Evolutionary conservation across 1,140 invertebrate genomes (phyloP), one percentile per base, ranked within the genome.

Genomic region (Dinothrombium tinctorium): DNA sequence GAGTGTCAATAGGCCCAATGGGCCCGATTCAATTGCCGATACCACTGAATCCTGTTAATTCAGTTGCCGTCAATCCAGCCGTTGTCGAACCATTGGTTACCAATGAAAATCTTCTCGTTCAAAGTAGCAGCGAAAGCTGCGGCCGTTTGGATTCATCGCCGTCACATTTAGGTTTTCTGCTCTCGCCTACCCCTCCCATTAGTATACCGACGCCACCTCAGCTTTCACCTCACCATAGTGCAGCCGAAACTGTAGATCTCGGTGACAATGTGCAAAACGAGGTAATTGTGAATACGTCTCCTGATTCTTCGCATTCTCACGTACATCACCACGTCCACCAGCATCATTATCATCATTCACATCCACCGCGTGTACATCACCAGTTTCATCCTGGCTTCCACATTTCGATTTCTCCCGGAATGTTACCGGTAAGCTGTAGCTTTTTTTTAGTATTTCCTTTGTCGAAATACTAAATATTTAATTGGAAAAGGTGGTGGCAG

Each of bases 281-380:
- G 19, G 43, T 25, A 29, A 35, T 25, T 17, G 22, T 35, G 9
- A 17, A 41, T 21, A 33, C 32, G 24, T 20, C 5, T 23, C 15
- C 24, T 14, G 41, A 46, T 22, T 22, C 19, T 21, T 9, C 49
- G 28, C 64, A 66, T 52, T 65, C 64, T 49, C 67, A 67, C 44
- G 61, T 72, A 2, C 69, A 72, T 55, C 69, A 72, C 57, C 70
- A 72, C 47, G 64, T 71, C 56, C 66, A 68, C 49, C 69, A 73
- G 56, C 66, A 68, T 49, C 69, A 73, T 53, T 69, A 69, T 53
- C 66, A 69, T 52, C 56, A 58, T 29, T 56, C 58, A 47, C 48
- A 54, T 45, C 54, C 58, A 42, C 63, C 54, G 33, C 53, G 60
- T 24, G 54, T 62, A 49, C 61, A 66, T 37, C 67, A 69, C 51